These are phyloP conservation scores for Crotalus helleri DNA, from an alignment of 2,113 vertebrate species.

Conservation along the genomic window DNA sequence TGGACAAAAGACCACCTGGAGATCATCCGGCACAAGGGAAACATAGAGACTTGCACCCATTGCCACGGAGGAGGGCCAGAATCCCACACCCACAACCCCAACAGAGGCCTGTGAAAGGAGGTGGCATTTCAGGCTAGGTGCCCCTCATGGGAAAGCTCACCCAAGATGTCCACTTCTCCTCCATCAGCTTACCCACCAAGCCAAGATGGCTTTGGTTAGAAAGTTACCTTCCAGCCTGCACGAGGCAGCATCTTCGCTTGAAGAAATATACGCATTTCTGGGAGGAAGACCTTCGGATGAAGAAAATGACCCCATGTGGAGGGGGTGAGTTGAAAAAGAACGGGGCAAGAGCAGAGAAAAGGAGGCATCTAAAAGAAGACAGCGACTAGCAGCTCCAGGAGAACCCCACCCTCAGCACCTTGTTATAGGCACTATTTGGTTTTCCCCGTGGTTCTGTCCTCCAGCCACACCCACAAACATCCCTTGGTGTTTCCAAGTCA, in stretches of 20 bases:
- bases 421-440: not conserved
- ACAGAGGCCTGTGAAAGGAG: not conserved
- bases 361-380: not conserved
- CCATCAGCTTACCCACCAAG: not conserved
- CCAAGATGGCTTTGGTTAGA: not conserved
- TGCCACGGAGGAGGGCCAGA: not conserved
- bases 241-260: not conserved
- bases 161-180: not conserved
- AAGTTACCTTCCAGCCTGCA: not conserved
- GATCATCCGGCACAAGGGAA: not conserved
- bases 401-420: not conserved
- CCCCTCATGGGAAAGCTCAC: not conserved
- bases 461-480: not conserved
- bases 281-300: not conserved
- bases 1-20: not conserved
- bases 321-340: not conserved
- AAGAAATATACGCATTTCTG: not conserved
- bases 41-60: not conserved
- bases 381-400: not conserved
- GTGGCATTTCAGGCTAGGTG: not conserved
- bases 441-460: not conserved
- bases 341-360: not conserved
- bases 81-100: not conserved
- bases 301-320: not conserved
- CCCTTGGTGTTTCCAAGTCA: not conserved